A percentile compares a stretch with the other conserved stretches of the same genome.
Conservation (phyloP, 2,113 vertebrate species). For the Talpa occidentalis region DNA sequence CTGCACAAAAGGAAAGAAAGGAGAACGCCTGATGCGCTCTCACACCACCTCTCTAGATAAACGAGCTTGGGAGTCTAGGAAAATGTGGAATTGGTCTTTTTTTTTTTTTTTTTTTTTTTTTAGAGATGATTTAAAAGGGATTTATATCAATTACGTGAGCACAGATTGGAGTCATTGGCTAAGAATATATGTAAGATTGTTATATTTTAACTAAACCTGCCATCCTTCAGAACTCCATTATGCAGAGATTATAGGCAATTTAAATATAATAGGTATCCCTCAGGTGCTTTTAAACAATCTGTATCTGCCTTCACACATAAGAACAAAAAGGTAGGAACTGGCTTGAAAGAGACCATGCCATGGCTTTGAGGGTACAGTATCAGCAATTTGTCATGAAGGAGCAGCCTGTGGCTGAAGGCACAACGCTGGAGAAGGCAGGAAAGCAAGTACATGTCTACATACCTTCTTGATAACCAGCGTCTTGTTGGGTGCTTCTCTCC, state of each 20-base stretch:
- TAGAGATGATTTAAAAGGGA: neutral
- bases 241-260: neutral
- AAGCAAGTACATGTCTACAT: neutral
- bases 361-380: neutral
- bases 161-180: neutral
- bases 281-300: neutral
- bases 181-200: neutral
- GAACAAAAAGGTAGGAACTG: neutral
- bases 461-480: neutral
- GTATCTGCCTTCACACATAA: neutral
- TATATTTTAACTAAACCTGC: neutral
- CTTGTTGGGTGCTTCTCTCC: neutral
- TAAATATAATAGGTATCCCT: neutral
- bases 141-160: neutral
- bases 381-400: neutral
- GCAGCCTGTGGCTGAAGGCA: neutral
- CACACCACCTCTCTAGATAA: neutral
- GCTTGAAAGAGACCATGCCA: neutral
- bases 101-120: neutral
- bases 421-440: neutral
- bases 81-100: neutral
- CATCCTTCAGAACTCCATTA: neutral
- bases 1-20: neutral
- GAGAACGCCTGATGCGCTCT: neutral
- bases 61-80: neutral